Evolutionary conservation across 2,797 vertebrate species (phyloP), one percentile per base, ranked within the genome.

Genomic region (Epinephelus awoara): DNA sequence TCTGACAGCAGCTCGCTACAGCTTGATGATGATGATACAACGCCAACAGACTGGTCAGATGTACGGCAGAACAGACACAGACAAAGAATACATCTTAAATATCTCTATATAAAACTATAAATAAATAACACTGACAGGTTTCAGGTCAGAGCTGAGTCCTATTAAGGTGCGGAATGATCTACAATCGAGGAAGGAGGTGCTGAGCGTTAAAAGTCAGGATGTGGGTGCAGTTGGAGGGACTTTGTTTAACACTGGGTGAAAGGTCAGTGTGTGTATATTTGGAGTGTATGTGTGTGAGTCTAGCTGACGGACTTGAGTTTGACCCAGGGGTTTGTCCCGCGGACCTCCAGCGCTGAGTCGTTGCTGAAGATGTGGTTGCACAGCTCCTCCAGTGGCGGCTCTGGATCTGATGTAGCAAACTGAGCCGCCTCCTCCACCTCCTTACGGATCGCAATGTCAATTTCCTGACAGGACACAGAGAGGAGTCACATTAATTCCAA

Each of bases 351-450:
- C 1, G 96, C 91, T 0, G 92, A 79, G 14, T 88, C 82, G 12
- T 90, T 93, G 84, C 34, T 87, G 91, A 95, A 97, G 87, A 98
- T 86, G 83, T 96, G 93, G 89, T 96, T 80, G 58, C 94, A 96
- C 1, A 98, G 77, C 0, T 97, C 96, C 10, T 96, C 96, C 88
- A 97, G 47, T 0, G 94, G 75, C 0, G 97, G 97, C 84, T 98
- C 97, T 0, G 95, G 96, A 40, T 98, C 96, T 0, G 95, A 96
- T 0, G 86, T 95, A 2, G 97, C 96, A 50, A 96, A 97, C 89
- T 95, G 96, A 65, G 96, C 94, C 0, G 97, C 97, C 2, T 97
- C 97, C 50, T 98, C 97, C 0, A 98, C 94, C 87, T 97, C 95
- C 74, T 97, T 96, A 15, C 93, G 93, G 79, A 97, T 96, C 5